Evolutionary conservation across 2,888 invertebrate genomes (phyloP).

Genomic region (Lumbricus terrestris): DNA sequence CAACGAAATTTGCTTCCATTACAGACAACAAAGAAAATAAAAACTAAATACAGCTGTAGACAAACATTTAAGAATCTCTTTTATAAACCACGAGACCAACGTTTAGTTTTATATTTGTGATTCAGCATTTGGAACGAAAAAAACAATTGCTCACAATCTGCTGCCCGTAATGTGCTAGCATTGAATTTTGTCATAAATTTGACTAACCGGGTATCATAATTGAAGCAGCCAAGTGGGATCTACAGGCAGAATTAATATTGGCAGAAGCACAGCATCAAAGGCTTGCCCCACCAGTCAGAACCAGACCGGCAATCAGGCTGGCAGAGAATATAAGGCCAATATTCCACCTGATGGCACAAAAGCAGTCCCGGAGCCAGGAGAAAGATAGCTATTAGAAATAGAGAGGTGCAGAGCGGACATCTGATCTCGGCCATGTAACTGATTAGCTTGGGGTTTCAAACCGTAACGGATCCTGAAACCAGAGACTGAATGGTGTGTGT

Average conservation of each 20-base stretch:
- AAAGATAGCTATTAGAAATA: constrained; percentile 3
- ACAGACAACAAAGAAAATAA: not conserved
- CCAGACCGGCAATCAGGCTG: not conserved
- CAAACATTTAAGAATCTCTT: not conserved
- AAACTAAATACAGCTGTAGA: not conserved
- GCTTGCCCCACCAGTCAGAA: not conserved
- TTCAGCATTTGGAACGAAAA: not conserved
- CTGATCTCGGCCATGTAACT: constrained; percentile 3
- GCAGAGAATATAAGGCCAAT: not conserved
- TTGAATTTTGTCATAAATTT: not conserved
- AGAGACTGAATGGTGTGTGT: no score
- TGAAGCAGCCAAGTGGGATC: not conserved
- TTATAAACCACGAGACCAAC: not conserved
- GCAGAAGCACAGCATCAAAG: not conserved
- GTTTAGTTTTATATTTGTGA: not conserved
- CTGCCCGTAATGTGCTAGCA: not conserved
- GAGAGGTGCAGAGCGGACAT: not conserved
- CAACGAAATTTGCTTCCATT: not conserved
- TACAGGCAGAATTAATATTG: not conserved
- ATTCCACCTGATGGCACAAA: not conserved
- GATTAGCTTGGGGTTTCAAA: not conserved
- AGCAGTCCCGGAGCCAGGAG: not conserved
- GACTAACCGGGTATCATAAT: not conserved
- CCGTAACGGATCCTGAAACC: not conserved
- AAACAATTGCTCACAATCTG: not conserved